A percentile compares a stretch with the other conserved stretches of the same genome.
These are phyloP conservation scores for Tetranychus cinnabarinus DNA, from an alignment of 1,140 invertebrate genomes.

Conservation along the genomic window DNA sequence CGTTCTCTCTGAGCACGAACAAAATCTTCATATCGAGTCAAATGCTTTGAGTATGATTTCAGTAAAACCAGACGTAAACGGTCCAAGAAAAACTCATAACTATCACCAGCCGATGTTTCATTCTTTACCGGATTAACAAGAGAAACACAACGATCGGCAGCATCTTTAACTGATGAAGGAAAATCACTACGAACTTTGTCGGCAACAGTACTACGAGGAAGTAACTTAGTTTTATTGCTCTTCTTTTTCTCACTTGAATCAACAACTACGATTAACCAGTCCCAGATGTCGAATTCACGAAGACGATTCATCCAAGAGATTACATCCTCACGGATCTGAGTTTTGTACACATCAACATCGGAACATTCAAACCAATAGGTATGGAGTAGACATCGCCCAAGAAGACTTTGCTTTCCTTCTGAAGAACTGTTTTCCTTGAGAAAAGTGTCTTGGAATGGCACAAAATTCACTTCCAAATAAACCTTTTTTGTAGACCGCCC, in stretches of 20 bases:
- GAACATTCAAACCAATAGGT: slow-evolving; percentile 83
- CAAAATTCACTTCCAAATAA: slow-evolving; percentile 54
- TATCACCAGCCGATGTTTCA: slow-evolving; percentile 63
- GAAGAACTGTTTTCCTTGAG: not conserved
- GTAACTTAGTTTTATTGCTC: slow-evolving; percentile 57
- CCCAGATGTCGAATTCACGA: slow-evolving; percentile 31
- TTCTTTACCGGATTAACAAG: slow-evolving; percentile 13
- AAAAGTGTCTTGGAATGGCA: slow-evolving; percentile 37
- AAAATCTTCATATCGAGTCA: slow-evolving; percentile 56
- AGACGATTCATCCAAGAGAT: not conserved
- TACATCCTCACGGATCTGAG: not conserved
- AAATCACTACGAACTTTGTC: slow-evolving; percentile 87
- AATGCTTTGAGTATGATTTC: slow-evolving; percentile 50
- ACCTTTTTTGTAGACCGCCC: slow-evolving; percentile 29
- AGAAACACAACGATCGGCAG: not conserved
- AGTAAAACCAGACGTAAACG: slow-evolving; percentile 59
- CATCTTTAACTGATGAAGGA: slow-evolving; percentile 40
- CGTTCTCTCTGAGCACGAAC: slow-evolving; percentile 69
- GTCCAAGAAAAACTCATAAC: slow-evolving; percentile 57
- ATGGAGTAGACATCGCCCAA: slow-evolving; percentile 69
- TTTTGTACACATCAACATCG: slow-evolving; percentile 17
- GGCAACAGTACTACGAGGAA: slow-evolving; percentile 70
- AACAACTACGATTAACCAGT: slow-evolving; percentile 83
- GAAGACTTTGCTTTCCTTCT: slow-evolving; percentile 22
- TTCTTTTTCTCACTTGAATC: slow-evolving; percentile 65